Evolutionary conservation across 2,888 invertebrate species (phyloP).

Genomic region (Dorcus hopei): DNA sequence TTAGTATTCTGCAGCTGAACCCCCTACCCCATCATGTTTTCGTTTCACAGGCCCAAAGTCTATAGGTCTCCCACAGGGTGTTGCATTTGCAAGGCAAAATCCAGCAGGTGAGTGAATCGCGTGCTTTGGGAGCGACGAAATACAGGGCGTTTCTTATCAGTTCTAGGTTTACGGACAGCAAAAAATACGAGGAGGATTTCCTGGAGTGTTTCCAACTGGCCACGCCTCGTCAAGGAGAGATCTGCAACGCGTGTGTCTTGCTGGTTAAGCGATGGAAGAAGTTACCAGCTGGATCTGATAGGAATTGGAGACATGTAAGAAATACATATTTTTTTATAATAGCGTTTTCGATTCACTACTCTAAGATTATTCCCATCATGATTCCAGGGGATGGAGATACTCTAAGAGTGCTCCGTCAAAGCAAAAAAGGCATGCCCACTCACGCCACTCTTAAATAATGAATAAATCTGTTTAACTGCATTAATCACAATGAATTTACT

Average conservation of each 20-base stretch:
- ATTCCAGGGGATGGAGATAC: no score
- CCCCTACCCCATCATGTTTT: conserved; percentile 61
- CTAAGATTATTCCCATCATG: no score
- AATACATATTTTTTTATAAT: neutral
- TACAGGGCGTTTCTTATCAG: conserved; percentile 48
- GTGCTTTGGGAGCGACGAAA: neutral
- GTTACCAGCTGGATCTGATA: conserved; percentile 65
- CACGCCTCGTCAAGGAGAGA: conserved; percentile 74
- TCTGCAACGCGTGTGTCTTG: conserved; percentile 83
- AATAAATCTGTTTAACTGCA: no score
- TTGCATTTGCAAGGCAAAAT: conserved; percentile 85
- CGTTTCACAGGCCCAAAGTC: conserved; percentile 83
- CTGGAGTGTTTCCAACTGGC: conserved; percentile 73
- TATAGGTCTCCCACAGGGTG: conserved; percentile 79
- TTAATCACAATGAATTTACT: no score
- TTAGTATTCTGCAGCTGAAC: conserved; percentile 21
- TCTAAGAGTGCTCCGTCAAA: no score
- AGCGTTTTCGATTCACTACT: neutral
- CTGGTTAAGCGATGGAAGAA: conserved; percentile 80
- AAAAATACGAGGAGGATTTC: conserved; percentile 79
- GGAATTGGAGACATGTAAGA: conserved; percentile 77
- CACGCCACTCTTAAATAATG: no score
- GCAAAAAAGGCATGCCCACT: no score
- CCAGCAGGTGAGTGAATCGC: conserved; percentile 59
- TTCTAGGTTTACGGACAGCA: conserved; percentile 80